A percentile compares a stretch with the other conserved stretches of the same genome.
These are phyloP conservation scores for Lepeophtheirus salmonis DNA, from an alignment of 1,140 invertebrate species.

Conservation along the genomic window DNA sequence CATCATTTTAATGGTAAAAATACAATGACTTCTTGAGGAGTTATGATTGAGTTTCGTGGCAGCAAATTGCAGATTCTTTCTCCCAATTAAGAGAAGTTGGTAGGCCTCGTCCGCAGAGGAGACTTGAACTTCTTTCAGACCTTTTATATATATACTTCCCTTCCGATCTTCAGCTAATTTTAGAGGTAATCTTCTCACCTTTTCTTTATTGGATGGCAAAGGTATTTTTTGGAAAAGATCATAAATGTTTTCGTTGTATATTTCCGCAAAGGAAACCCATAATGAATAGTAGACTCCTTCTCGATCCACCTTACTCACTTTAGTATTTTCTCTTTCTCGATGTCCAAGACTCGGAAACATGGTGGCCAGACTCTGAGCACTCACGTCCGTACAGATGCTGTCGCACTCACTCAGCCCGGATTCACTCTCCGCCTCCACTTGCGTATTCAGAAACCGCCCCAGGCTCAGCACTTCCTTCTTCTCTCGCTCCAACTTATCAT, in stretches of 20 bases:
- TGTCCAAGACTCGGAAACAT: not conserved
- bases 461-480: constrained; percentile 18
- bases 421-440: not conserved
- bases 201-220: constrained; percentile 28
- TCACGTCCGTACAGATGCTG: not conserved
- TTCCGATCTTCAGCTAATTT: constrained; percentile 39
- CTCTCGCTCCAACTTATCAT: constrained; percentile 6
- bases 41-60: constrained; percentile 60
- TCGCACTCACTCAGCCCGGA: too few species aligned
- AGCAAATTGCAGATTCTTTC: constrained; percentile 58
- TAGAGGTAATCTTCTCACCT: constrained; percentile 26
- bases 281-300: constrained; percentile 31
- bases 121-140: constrained; percentile 40
- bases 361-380: constrained; percentile 12
- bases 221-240: constrained; percentile 46
- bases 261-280: constrained; percentile 77
- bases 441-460: not conserved
- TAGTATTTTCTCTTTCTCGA: constrained; percentile 2
- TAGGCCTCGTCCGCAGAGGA: constrained; percentile 55
- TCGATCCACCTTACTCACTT: not conserved
- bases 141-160: constrained; percentile 51
- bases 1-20: constrained; percentile 63
- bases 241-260: constrained; percentile 79
- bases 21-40: constrained; percentile 68
- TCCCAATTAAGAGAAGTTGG: constrained; percentile 46